Conservation (phyloP, 1,140 invertebrate species). For the Drosophila kohkoa region DNA sequence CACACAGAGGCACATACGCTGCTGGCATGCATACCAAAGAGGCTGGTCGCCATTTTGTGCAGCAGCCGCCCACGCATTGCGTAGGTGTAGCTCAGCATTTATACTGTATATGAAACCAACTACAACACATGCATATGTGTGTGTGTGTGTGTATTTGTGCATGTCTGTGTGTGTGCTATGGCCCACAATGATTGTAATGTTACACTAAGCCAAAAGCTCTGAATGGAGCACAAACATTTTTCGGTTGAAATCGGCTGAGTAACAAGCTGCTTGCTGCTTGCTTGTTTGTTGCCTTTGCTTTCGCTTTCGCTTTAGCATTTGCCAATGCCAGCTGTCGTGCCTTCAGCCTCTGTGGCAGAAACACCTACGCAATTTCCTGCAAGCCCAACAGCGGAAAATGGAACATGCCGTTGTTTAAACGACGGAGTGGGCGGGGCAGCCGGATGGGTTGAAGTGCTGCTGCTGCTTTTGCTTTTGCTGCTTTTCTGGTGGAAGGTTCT, state of each 20-base stretch:
- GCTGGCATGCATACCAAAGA: conserved; percentile 66
- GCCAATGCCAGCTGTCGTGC: conserved; percentile 33
- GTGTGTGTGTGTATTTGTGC: conserved; percentile 31
- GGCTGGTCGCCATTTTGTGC: conserved; percentile 78
- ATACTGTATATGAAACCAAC: conserved; percentile 8
- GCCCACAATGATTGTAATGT: conserved; percentile 64
- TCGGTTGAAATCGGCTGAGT: conserved; percentile 24
- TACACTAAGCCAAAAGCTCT: conserved; percentile 64
- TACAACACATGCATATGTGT: conserved; percentile 27
- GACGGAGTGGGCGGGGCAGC: background rate
- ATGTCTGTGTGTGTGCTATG: conserved; percentile 28
- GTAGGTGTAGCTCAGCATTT: conserved; percentile 34
- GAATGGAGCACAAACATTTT: conserved; percentile 23
- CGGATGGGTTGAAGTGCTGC: background rate
- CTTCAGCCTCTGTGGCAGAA: conserved; percentile 38
- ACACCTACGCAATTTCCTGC: conserved; percentile 82
- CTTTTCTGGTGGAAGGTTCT: background rate
- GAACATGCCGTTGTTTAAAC: conserved; percentile 47
- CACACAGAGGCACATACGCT: background rate
- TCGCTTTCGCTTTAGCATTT: background rate
- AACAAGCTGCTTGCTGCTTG: conserved; percentile 27
- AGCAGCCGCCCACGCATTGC: conserved; percentile 70
- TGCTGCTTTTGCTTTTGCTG: too few relatives aligned
- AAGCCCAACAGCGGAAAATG: conserved; percentile 71
- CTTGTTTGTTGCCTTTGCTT: too few relatives aligned